A percentile compares a stretch with the other conserved stretches of the same genome.
Conservation (phyloP, 2,797 vertebrate genomes). For the Lepilemur septentrionalis region DNA sequence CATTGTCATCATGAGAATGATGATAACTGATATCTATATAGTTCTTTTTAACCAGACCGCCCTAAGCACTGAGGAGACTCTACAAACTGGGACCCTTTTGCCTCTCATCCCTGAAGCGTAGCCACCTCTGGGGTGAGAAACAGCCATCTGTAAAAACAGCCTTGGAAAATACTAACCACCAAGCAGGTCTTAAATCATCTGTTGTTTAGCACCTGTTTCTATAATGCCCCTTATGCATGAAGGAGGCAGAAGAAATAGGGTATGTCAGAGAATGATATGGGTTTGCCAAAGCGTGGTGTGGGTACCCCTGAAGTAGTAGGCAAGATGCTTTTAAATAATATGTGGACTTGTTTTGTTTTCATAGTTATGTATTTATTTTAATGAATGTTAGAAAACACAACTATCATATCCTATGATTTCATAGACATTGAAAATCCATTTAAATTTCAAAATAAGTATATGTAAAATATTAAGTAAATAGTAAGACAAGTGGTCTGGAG, state of each 20-base stretch:
- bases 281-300: neutral
- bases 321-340: neutral
- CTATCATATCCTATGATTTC: neutral
- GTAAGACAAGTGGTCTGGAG: neutral
- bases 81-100: slow-evolving; percentile 51
- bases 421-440: neutral
- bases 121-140: neutral
- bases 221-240: neutral
- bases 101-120: neutral
- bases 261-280: neutral
- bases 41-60: slow-evolving; percentile 62
- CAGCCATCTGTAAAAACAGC: neutral
- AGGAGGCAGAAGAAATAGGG: neutral
- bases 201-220: neutral
- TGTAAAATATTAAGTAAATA: neutral
- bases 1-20: slow-evolving; percentile 64
- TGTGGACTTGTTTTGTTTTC: neutral
- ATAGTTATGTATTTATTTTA: neutral
- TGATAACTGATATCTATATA: slow-evolving; percentile 63
- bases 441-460: neutral
- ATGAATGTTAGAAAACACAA: neutral
- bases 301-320: neutral
- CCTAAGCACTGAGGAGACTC: slow-evolving; percentile 15
- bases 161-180: neutral
- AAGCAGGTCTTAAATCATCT: neutral